phyloP scores from a whole-genome alignment of 2,888 invertebrate species.

The Stenodera caucasica region DNA sequence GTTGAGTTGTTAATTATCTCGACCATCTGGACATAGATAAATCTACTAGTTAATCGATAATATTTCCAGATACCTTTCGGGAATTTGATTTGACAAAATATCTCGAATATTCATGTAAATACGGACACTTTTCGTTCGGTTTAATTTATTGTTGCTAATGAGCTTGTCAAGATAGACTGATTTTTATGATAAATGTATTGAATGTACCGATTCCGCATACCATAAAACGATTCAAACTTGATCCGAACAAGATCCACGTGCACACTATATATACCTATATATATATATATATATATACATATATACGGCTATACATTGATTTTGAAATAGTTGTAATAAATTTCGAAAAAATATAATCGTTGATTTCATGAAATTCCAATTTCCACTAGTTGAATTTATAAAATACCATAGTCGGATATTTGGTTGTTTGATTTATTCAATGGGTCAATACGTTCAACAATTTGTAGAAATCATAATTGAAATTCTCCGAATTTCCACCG shows the following conservation, averaged over 20 bases:
- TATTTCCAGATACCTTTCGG: background rate
- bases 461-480: too few species aligned
- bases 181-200: conserved; percentile 12
- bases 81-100: conserved; percentile 2
- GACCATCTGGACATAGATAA: background rate
- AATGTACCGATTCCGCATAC: background rate
- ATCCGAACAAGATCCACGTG: background rate
- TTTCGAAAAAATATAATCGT: too few species aligned
- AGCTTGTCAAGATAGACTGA: conserved; percentile 9
- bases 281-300: too few species aligned
- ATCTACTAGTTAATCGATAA: background rate
- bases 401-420: too few species aligned
- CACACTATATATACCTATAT: too few species aligned
- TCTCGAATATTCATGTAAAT: background rate
- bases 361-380: too few species aligned
- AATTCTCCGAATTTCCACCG: too few species aligned
- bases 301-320: too few species aligned
- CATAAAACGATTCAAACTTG: conserved; percentile 6
- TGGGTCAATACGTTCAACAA: too few species aligned
- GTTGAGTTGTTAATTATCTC: background rate
- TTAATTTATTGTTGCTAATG: conserved; percentile 9
- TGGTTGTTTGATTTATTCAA: too few species aligned
- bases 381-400: too few species aligned
- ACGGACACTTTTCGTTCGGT: too few species aligned
- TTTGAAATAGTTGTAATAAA: background rate